These are phyloP conservation scores for Tanypteryx hageni DNA, from an alignment of 2,888 invertebrate species.

Conservation along the genomic window DNA sequence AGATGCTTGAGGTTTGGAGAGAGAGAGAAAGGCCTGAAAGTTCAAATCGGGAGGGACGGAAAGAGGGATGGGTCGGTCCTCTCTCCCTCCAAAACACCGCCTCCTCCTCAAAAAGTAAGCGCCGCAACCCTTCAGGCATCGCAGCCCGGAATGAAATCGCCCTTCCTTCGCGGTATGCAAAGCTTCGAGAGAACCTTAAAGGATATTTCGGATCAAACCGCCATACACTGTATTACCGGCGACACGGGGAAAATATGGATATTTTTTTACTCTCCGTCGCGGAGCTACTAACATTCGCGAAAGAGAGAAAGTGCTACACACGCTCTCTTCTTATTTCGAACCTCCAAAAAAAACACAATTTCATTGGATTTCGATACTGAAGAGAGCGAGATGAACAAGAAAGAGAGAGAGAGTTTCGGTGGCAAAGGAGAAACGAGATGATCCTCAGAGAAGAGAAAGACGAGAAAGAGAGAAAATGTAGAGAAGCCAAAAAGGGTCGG, in stretches of 20 bases:
- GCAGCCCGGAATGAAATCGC: neutral
- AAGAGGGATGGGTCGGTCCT: neutral
- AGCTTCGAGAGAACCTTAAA: neutral
- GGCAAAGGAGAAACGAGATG: too few species aligned
- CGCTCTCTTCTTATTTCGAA: neutral
- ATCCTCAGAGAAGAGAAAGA: too few species aligned
- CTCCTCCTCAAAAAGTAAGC: neutral
- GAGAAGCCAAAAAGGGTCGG: too few species aligned
- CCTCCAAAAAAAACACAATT: neutral
- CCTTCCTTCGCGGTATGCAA: neutral
- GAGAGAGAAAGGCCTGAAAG: neutral
- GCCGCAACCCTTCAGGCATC: slow-evolving; percentile 4
- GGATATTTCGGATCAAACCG: neutral
- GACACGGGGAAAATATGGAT: neutral
- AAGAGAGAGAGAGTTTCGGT: too few species aligned
- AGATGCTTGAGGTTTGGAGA: neutral
- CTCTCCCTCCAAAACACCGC: neutral
- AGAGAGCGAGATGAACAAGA: too few species aligned
- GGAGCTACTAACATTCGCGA: neutral
- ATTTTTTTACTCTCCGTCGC: neutral
- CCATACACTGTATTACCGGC: neutral
- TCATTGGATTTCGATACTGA: neutral
- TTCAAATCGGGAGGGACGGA: neutral
- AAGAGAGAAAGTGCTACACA: neutral
- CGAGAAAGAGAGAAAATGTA: too few species aligned